phyloP scores from a whole-genome alignment of 2,113 vertebrate genomes.

The Echinops telfairi region DNA sequence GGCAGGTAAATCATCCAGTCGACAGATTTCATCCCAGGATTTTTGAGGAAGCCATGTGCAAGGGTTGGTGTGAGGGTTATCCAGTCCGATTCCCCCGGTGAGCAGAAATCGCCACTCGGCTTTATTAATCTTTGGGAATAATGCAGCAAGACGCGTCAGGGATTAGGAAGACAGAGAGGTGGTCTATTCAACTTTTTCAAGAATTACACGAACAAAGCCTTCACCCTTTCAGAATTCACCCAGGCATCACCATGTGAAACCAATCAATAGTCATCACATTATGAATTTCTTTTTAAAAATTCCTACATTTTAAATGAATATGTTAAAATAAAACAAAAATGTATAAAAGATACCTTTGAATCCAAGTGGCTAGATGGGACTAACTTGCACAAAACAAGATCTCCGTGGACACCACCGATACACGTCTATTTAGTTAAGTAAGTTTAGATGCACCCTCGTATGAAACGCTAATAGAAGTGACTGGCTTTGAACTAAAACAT shows the following conservation, averaged over 20 bases:
- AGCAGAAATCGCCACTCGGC: slow-evolving; percentile 93
- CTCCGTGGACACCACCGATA: not conserved
- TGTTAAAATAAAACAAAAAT: slow-evolving; percentile 32
- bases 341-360: not conserved
- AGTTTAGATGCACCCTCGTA: not conserved
- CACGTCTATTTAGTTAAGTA: not conserved
- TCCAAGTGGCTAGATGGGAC: not conserved
- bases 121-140: slow-evolving; percentile 89
- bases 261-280: not conserved
- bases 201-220: slow-evolving; percentile 20
- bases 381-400: slow-evolving; percentile 31
- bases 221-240: slow-evolving; percentile 26
- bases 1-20: slow-evolving; percentile 86
- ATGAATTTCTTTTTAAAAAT: not conserved
- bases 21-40: slow-evolving; percentile 94
- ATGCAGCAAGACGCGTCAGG: not conserved
- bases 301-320: slow-evolving; percentile 29
- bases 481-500: slow-evolving; percentile 41
- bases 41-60: slow-evolving; percentile 92
- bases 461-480: not conserved
- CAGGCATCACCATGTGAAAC: not conserved
- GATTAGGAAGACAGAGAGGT: not conserved
- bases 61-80: slow-evolving; percentile 91
- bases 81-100: slow-evolving; percentile 92
- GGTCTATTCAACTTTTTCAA: not conserved